phyloP scores from a whole-genome alignment of 2,113 vertebrate genomes.

The Sorex araneus region DNA sequence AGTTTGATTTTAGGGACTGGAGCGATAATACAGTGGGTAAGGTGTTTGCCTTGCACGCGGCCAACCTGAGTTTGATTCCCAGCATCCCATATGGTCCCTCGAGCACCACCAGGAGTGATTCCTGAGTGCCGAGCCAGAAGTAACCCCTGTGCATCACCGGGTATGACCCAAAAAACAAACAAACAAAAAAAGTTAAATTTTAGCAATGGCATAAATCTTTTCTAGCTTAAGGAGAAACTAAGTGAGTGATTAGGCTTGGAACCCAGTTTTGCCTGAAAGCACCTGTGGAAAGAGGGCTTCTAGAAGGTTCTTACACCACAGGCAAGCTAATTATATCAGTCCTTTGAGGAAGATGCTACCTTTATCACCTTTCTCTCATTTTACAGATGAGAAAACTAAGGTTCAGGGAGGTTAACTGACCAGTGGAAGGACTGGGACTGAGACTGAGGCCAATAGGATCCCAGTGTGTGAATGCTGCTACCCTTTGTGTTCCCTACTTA shows the following conservation, averaged over 20 bases:
- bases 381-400: conserved; percentile 16
- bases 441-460: background rate
- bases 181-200: conserved; percentile 3
- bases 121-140: too few species aligned
- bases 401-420: background rate
- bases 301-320: background rate
- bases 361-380: background rate
- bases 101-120: too few species aligned
- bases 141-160: too few species aligned
- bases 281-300: background rate
- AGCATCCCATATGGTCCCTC: too few species aligned
- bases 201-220: background rate
- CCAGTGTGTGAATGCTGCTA: too few species aligned
- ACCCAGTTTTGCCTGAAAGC: background rate
- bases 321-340: background rate
- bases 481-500: background rate
- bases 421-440: background rate
- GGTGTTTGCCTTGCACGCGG: too few species aligned
- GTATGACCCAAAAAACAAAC: too few species aligned
- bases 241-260: background rate
- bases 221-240: background rate
- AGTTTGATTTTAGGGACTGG: conserved; percentile 4
- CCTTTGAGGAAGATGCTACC: background rate
- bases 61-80: too few species aligned
- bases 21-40: too few species aligned